phyloP scores from a whole-genome alignment of 2,113 vertebrate genomes.

The Carassius carassius region DNA sequence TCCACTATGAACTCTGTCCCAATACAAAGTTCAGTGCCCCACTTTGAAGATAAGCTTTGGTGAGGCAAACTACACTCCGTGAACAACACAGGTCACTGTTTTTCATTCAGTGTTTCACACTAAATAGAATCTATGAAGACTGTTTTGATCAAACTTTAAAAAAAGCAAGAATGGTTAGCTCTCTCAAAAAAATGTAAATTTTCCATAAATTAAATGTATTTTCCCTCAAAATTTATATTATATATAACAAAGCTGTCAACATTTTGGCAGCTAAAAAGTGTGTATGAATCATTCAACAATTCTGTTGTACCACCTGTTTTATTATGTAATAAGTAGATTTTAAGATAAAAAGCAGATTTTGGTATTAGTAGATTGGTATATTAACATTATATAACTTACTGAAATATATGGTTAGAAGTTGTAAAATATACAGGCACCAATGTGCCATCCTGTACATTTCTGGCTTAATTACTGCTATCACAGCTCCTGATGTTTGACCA shows the following conservation, averaged over 20 bases:
- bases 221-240: neutral
- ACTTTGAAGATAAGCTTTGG: constrained; percentile 51
- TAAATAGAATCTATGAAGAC: neutral
- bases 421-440: neutral
- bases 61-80: constrained; percentile 34
- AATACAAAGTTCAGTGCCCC: constrained; percentile 40
- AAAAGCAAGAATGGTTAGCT: neutral
- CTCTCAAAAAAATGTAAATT: neutral
- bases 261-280: neutral
- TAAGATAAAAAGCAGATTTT: neutral
- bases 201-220: neutral
- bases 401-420: neutral
- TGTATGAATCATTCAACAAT: neutral
- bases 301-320: neutral
- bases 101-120: constrained; percentile 5
- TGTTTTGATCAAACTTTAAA: neutral
- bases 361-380: neutral
- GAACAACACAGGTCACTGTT: constrained; percentile 36
- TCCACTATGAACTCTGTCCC: constrained; percentile 53
- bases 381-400: neutral
- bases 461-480: neutral
- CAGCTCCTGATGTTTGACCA: neutral
- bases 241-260: neutral
- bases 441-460: neutral
- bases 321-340: neutral